Percentiles rank a stretch among this genome's conserved stretches.
phyloP scores from a whole-genome alignment of 2,888 invertebrate species.

The Andrena minutula region DNA sequence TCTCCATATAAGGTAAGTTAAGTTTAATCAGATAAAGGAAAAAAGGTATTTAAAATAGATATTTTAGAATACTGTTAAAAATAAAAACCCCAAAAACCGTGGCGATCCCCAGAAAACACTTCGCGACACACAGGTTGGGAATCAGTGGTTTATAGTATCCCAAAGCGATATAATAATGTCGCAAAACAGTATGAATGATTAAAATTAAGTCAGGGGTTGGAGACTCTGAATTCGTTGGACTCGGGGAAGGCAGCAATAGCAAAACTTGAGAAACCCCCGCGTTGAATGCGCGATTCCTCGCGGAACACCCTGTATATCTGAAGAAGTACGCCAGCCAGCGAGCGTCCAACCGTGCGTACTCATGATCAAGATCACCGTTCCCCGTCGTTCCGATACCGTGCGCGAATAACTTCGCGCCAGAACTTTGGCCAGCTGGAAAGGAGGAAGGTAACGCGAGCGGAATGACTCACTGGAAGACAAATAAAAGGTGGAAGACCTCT shows the following conservation, averaged over 20 bases:
- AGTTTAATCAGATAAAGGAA: too few species aligned
- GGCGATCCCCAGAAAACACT: too few species aligned
- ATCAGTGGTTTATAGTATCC: too few species aligned
- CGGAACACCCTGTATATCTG: slow-evolving; percentile 11
- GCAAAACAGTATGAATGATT: too few species aligned
- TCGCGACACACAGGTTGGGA: too few species aligned
- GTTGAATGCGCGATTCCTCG: background rate
- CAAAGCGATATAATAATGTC: too few species aligned
- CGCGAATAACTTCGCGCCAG: slow-evolving; percentile 12
- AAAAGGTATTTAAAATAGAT: too few species aligned
- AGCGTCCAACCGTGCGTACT: slow-evolving; percentile 27
- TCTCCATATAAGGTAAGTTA: too few species aligned
- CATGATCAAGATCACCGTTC: slow-evolving; percentile 56
- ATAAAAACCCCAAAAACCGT: too few species aligned
- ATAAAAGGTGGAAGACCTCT: background rate
- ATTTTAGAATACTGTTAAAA: too few species aligned
- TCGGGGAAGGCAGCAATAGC: background rate
- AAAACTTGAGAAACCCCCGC: background rate
- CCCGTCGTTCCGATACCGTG: slow-evolving; percentile 12
- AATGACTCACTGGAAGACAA: slow-evolving; percentile 13
- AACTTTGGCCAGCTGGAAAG: background rate
- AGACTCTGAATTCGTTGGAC: background rate
- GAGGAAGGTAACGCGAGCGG: slow-evolving; percentile 3
- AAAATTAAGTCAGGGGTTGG: too few species aligned
- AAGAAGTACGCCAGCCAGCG: slow-evolving; percentile 20